phyloP scores from a whole-genome alignment of 2,888 invertebrate species.

The Ferrisia virgata region DNA sequence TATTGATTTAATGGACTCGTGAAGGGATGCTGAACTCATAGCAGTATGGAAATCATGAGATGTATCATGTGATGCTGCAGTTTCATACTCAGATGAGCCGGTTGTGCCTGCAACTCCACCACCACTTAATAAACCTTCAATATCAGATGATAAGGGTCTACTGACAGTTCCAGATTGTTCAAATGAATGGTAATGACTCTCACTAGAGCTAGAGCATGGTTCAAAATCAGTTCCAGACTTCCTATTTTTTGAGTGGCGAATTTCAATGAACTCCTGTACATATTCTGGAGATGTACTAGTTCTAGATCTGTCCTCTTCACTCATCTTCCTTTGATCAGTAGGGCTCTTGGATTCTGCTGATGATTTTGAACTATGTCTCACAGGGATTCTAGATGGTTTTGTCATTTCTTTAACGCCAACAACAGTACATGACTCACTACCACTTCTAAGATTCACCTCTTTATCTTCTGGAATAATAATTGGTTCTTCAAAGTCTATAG shows the following conservation, averaged over 20 bases:
- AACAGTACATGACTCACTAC: not conserved
- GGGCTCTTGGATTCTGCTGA: not conserved
- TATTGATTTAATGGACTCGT: constrained; percentile 84
- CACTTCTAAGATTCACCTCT: not conserved
- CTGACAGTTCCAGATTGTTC: constrained; percentile 64
- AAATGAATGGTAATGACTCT: constrained; percentile 84
- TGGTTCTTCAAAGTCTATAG: constrained; percentile 36
- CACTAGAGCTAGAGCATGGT: constrained; percentile 72
- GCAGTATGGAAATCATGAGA: constrained; percentile 86
- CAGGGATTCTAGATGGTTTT: not conserved
- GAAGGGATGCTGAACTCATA: constrained; percentile 79
- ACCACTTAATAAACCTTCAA: constrained; percentile 65
- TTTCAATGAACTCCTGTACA: not conserved
- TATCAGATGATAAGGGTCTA: constrained; percentile 80
- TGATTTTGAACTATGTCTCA: not conserved
- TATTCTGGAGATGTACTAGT: constrained; percentile 6
- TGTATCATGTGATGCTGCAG: constrained; percentile 65
- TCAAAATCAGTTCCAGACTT: constrained; percentile 28
- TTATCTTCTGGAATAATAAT: constrained; percentile 7
- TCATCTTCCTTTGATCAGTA: not conserved
- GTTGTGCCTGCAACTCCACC: constrained; percentile 49
- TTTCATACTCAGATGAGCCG: constrained; percentile 71
- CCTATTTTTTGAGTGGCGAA: not conserved
- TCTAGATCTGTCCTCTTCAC: constrained; percentile 14
- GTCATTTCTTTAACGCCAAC: not conserved